Percentiles rank a stretch among this genome's conserved stretches.
Conservation (phyloP, 2,888 invertebrate species). For the Limnephilus marmoratus region DNA sequence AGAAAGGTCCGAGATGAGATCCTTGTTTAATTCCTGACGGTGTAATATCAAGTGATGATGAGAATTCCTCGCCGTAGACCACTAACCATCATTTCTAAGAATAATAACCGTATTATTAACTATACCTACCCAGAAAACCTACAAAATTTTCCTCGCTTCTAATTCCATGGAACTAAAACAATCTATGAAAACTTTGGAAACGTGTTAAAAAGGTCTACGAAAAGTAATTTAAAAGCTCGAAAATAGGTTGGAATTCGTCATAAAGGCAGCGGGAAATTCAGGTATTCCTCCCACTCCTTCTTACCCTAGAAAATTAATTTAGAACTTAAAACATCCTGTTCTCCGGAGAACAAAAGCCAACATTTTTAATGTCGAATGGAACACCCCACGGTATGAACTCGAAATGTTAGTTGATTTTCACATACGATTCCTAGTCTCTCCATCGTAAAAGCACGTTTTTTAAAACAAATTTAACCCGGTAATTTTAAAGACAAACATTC, state of each 20-base stretch:
- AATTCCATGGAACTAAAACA: background rate
- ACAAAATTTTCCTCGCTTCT: background rate
- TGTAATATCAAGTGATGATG: too few species aligned
- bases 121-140: background rate
- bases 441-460: background rate
- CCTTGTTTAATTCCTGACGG: too few species aligned
- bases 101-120: background rate
- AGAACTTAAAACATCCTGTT: background rate
- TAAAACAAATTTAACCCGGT: too few species aligned
- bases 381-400: background rate
- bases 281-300: background rate
- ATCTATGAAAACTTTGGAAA: background rate
- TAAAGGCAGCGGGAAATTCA: background rate
- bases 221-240: background rate
- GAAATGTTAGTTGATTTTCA: background rate
- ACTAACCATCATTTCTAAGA: background rate
- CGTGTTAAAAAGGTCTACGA: background rate
- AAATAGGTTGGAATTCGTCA: background rate
- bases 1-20: too few species aligned
- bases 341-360: background rate
- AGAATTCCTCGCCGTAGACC: background rate
- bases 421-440: background rate
- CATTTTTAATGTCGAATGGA: background rate
- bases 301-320: background rate
- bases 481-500: too few species aligned